Evolutionary conservation across 2,888 invertebrate species (phyloP), one percentile per base, ranked within the genome.

Genomic region (Ophioninae sp.): DNA sequence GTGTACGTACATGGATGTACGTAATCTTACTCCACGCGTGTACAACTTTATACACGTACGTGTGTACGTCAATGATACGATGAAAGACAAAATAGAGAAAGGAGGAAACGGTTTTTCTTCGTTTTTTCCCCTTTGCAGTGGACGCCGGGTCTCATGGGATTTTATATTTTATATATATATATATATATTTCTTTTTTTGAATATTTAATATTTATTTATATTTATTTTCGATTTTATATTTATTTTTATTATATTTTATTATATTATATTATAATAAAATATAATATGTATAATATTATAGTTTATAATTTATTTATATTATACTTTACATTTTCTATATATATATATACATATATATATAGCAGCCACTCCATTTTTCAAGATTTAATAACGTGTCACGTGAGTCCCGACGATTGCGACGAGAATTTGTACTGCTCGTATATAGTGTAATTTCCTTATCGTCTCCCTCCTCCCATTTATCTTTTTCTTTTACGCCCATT

Each of bases 361-460:
- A n/a, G n/a, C n/a, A 79, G 50, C 8, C 57, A 39, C 61, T 61
- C 67, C 57, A 23, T 79, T 70, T 56, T 67, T 21, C 67, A 56
- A 75, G 82, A 79, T 82, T 82, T 75, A 75, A 82, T 82, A 82
- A 82, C 62, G 69, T n/a, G 37, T 57, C 68, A 62, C 59, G 79
- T 59, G 72, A 76, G 64, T 59, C 30, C 30, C 6, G 64, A 30
- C 56, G 65, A 83, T 76, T 72, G 67, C 72, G 56, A 64, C 41
- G 17, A 68, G 17, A 44, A 76, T 57, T 39, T 72, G 41, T 61
- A 44, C 75, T 10, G 7, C 57, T 39, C 39, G 23, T 21, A 23
- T 44, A 44, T 10, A 44, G 21, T 59, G 17, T 64, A 70, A 65
- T 37, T 59, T 73, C 41, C 13, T 23, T 3, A 23, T 21, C n/a